Evolutionary conservation across 2,888 invertebrate species (phyloP).

Genomic region (Silvanus unidentatus): DNA sequence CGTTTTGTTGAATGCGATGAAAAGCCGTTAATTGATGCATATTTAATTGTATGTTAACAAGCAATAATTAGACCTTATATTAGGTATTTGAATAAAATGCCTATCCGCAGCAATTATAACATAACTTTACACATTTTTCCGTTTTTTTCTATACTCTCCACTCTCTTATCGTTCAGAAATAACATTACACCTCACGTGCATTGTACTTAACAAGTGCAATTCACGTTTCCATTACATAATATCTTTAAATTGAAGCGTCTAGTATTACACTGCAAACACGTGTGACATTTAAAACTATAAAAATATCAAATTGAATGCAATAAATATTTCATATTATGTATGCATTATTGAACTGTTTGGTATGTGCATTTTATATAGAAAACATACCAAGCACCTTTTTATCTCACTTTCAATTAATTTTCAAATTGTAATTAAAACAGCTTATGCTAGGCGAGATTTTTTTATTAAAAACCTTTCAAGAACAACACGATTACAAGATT

Average conservation of each 20-base stretch:
- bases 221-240: constrained; percentile 33
- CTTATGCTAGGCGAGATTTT: too few relatives aligned
- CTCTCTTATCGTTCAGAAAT: too few relatives aligned
- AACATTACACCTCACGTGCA: constrained; percentile 14
- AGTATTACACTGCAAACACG: constrained; percentile 25
- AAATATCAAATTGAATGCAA: constrained; percentile 13
- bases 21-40: constrained; percentile 7
- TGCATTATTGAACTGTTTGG: too few relatives aligned
- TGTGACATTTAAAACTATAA: constrained; percentile 35
- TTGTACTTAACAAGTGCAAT: constrained; percentile 23
- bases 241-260: constrained; percentile 8
- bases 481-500: too few relatives aligned
- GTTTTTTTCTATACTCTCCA: not conserved
- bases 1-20: constrained; percentile 9
- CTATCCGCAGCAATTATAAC: not conserved
- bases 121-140: constrained; percentile 8
- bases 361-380: not conserved
- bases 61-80: too few relatives aligned
- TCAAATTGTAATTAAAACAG: too few relatives aligned
- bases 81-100: too few relatives aligned
- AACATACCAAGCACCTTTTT: not conserved
- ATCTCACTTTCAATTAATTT: too few relatives aligned
- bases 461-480: too few relatives aligned
- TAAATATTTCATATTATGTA: constrained; percentile 1
- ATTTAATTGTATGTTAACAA: too few relatives aligned